Conservation (phyloP, 2,113 vertebrate genomes). For the Thalassarche chlororhynchos region DNA sequence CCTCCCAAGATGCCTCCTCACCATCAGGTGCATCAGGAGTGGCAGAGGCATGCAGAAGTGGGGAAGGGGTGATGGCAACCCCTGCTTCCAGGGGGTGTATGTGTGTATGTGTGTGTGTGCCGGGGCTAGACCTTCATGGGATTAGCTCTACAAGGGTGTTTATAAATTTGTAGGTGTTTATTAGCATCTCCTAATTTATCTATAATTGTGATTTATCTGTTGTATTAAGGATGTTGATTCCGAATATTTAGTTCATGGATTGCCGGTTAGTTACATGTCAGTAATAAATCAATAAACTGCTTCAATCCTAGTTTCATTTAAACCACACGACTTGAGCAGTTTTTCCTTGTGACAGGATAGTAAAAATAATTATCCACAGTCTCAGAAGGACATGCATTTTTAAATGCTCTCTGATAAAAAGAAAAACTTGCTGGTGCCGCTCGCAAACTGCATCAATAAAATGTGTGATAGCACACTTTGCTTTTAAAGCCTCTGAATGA, state of each 20-base stretch:
- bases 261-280: background rate
- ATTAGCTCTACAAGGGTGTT: background rate
- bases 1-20: background rate
- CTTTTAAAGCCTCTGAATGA: background rate
- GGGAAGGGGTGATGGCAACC: background rate
- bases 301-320: background rate
- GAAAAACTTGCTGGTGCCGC: background rate
- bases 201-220: background rate
- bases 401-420: background rate
- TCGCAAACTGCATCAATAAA: background rate
- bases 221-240: background rate
- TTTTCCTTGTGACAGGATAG: background rate
- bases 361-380: background rate
- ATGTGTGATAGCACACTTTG: background rate
- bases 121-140: accelerated
- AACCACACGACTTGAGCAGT: background rate
- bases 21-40: background rate
- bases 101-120: background rate
- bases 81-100: accelerated
- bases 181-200: background rate
- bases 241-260: background rate
- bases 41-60: background rate
- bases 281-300: background rate
- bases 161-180: background rate
- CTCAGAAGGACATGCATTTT: background rate